Evolutionary conservation across 2,113 vertebrate genomes (phyloP).

Genomic region (Chaenogobius annularis): DNA sequence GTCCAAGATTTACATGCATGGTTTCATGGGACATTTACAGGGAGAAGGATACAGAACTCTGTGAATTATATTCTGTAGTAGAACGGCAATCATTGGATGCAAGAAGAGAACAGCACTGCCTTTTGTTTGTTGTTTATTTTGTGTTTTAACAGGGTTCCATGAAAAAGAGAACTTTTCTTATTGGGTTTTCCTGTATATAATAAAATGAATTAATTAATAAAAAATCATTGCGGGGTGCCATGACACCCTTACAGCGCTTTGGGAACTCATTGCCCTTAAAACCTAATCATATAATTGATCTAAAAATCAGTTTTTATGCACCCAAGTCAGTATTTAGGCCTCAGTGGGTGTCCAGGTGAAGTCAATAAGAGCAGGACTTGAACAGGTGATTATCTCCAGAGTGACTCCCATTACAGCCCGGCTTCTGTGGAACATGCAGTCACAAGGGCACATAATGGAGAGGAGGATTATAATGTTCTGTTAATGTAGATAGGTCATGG

Average conservation of each 20-base stretch:
- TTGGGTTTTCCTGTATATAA: too few relatives aligned
- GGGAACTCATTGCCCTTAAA: neutral
- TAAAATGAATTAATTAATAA: too few relatives aligned
- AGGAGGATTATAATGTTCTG: neutral
- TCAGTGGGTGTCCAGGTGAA: neutral
- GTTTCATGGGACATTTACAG: neutral
- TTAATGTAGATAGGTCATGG: neutral
- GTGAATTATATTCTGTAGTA: too few relatives aligned
- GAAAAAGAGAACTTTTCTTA: too few relatives aligned
- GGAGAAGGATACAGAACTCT: too few relatives aligned
- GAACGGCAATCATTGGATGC: too few relatives aligned
- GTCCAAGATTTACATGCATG: neutral
- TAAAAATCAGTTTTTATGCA: neutral
- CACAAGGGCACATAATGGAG: neutral
- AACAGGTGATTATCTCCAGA: slow-evolving; percentile 12
- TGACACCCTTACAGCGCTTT: slow-evolving; percentile 41
- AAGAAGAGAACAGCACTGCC: too few relatives aligned
- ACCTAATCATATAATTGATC: neutral
- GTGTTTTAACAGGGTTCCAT: too few relatives aligned
- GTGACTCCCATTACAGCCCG: slow-evolving; percentile 3
- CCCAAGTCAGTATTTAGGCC: neutral
- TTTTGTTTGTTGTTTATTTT: too few relatives aligned
- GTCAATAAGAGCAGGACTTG: neutral
- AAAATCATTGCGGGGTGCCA: slow-evolving; percentile 4
- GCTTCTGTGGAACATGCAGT: slow-evolving; percentile 4